phyloP scores from a whole-genome alignment of 2,797 vertebrate genomes.

The Xerus rutilus region DNA sequence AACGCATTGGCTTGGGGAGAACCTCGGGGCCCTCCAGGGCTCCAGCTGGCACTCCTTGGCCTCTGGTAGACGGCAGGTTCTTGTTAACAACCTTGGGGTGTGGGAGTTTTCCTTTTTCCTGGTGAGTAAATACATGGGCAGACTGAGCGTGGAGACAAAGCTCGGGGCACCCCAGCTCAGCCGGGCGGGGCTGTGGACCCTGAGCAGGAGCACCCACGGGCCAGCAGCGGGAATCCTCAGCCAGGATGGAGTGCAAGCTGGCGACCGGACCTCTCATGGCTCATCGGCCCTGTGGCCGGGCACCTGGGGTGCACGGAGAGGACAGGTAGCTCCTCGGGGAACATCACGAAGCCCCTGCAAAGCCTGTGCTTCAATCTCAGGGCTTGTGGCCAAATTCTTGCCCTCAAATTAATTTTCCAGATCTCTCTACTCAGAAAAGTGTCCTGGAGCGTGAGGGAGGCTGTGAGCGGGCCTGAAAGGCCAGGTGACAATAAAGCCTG shows the following conservation, averaged over 20 bases:
- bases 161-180: neutral
- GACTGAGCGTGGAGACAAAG: neutral
- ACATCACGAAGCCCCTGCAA: neutral
- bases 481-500: neutral
- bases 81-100: neutral
- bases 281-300: accelerated
- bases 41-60: accelerated
- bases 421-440: neutral
- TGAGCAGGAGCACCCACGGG: neutral
- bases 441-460: neutral
- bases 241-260: neutral
- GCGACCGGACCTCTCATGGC: accelerated
- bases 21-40: neutral
- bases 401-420: conserved; percentile 47
- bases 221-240: neutral
- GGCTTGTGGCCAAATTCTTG: conserved; percentile 16
- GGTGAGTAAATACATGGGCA: neutral
- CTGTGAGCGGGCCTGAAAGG: neutral
- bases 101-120: neutral
- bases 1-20: neutral
- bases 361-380: neutral
- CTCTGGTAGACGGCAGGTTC: neutral
- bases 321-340: conserved; percentile 32
- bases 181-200: neutral
- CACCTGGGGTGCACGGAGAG: neutral